Conservation (phyloP, 1,140 invertebrate species). For the Bombus confusus region DNA sequence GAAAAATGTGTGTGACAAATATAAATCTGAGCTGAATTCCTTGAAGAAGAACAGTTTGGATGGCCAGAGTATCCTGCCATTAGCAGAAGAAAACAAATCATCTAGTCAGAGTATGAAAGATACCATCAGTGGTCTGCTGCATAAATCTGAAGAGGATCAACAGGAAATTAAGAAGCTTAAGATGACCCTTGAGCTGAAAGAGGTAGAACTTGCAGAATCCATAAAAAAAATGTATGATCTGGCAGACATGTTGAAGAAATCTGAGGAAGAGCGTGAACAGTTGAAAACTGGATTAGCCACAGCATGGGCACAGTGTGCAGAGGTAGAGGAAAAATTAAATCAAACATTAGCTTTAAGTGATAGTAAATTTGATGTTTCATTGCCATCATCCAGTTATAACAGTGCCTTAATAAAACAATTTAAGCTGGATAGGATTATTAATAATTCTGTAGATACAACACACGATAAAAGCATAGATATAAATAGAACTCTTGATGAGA, state of each 20-base stretch:
- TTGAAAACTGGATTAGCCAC: conserved; percentile 84
- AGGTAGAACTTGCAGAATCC: conserved; percentile 83
- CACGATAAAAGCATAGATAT: conserved; percentile 16
- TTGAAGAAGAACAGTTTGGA: conserved; percentile 28
- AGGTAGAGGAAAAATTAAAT: conserved; percentile 84
- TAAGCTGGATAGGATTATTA: not conserved
- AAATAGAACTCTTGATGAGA: conserved; percentile 8
- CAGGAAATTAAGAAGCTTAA: conserved; percentile 67
- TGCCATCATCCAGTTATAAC: conserved; percentile 14
- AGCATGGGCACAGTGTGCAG: conserved; percentile 85
- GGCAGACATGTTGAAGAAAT: conserved; percentile 84
- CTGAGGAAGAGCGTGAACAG: conserved; percentile 83
- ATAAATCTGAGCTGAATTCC: conserved; percentile 59
- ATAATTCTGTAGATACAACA: conserved; percentile 32
- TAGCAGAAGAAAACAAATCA: not conserved
- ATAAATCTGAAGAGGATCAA: conserved; percentile 56
- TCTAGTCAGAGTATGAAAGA: conserved; percentile 18
- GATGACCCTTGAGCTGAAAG: conserved; percentile 60
- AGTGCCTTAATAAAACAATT: conserved; percentile 24
- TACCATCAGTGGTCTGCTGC: conserved; percentile 15
- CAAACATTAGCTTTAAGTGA: conserved; percentile 82
- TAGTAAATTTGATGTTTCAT: conserved; percentile 77
- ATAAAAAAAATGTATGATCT: conserved; percentile 85
- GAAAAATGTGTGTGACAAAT: conserved; percentile 77
- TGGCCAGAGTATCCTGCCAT: not conserved